Evolutionary conservation across 1,140 invertebrate species (phyloP), one percentile per base, ranked within the genome.

Genomic region (Platyscapa corneri): DNA sequence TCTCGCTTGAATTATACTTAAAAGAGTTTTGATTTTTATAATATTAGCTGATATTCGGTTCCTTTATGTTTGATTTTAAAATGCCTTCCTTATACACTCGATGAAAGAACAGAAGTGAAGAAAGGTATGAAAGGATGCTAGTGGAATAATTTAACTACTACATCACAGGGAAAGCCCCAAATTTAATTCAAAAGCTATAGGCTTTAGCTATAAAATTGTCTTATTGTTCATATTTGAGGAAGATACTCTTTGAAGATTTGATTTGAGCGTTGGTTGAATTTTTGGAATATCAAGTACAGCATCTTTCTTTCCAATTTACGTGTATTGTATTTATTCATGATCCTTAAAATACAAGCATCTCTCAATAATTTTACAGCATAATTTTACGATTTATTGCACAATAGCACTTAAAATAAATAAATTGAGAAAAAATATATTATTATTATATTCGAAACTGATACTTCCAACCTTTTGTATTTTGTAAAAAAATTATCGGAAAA

Each of bases 131-230:
- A 64, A 70, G 81, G 16, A 39, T 76, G 53, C 23, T 37, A 74
- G 60, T 64, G 72, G 39, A 72, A 83, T 83, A 83, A 83, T 83
- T 65, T 77, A 32, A 75, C 60, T 32, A 12, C 42, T 34, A 49
- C 27, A 46, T 72, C 18, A 37, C n/a, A 32, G 37, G 37, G 42
- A 75, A 76, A 74, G 46, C 46, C 72, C 34, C 23, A 83, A 64
- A 74, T 74, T 56, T 64, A 39, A 64, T 82, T 75, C 16, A 74
- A 70, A 42, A 18, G 46, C 42, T 20, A 42, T 49, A 30, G 6
- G 42, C 42, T 76, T 46, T 27, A 76, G 34, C 34, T 46, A 49
- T 46, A 49, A 76, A 42, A 46, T 76, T 30, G 60, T 37, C 37
- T 80, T 65, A 65, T 70, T 53, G 65, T 53, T 70, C 67, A 70